Conservation (phyloP, 2,888 invertebrate species). For the Cephus pygmeus region DNA sequence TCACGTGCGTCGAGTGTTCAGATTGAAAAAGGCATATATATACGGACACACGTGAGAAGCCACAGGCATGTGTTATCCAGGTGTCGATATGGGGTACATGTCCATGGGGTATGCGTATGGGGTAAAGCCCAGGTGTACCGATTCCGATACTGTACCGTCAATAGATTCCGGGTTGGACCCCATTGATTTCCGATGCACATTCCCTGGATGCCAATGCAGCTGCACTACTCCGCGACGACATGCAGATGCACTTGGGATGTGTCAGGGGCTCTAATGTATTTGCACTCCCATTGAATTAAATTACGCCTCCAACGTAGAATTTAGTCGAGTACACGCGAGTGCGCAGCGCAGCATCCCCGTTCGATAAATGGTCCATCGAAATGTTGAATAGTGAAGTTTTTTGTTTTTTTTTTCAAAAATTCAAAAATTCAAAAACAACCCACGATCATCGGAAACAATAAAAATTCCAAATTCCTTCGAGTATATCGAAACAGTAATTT, state of each 20-base stretch:
- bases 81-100: slow-evolving; percentile 42
- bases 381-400: background rate
- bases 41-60: background rate
- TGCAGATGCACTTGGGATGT: slow-evolving; percentile 1
- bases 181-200: slow-evolving; percentile 45
- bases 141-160: slow-evolving; percentile 32
- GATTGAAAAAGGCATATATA: background rate
- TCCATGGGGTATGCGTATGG: background rate
- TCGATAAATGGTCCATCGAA: background rate
- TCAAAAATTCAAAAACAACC: no score
- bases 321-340: background rate
- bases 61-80: slow-evolving; percentile 54
- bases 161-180: slow-evolving; percentile 40
- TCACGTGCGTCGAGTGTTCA: background rate
- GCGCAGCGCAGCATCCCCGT: background rate
- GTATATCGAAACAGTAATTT: background rate
- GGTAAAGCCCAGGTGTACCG: slow-evolving; percentile 43
- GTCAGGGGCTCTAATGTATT: background rate
- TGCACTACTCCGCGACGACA: slow-evolving; percentile 2
- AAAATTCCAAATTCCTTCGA: no score
- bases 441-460: no score
- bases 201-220: slow-evolving; percentile 5
- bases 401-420: no score
- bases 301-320: background rate
- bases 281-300: background rate